Evolutionary conservation across 2,113 vertebrate genomes (phyloP).

Genomic region (Callospermophilus lateralis): DNA sequence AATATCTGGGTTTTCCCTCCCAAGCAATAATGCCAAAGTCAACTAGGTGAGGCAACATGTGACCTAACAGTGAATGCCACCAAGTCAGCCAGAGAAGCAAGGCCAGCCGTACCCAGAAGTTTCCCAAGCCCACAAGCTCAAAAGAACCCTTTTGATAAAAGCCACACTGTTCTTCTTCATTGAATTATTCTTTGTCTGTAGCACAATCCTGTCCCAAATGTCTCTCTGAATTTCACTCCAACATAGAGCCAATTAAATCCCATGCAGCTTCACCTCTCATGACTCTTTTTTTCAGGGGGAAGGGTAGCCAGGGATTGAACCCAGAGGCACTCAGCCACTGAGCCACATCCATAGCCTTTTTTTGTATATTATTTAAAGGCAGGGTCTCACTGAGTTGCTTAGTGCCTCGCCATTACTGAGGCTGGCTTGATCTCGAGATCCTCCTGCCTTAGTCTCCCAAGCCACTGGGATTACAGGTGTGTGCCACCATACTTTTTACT

Average conservation of each 20-base stretch:
- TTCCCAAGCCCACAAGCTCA: not conserved
- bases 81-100: not conserved
- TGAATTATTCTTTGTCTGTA: not conserved
- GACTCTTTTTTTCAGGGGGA: not conserved
- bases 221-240: not conserved
- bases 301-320: too few species aligned
- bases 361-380: too few species aligned
- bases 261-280: not conserved
- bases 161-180: not conserved
- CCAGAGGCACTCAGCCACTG: too few species aligned
- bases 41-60: not conserved
- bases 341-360: too few species aligned
- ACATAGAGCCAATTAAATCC: not conserved
- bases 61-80: not conserved
- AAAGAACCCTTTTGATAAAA: not conserved
- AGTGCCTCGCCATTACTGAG: too few species aligned
- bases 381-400: too few species aligned
- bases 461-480: too few species aligned
- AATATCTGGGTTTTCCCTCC: not conserved
- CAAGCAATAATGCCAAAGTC: not conserved
- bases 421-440: too few species aligned
- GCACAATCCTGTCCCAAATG: not conserved
- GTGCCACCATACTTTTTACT: not conserved
- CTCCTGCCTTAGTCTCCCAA: too few species aligned
- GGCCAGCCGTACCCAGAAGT: not conserved